These are phyloP conservation scores for Mycogona germanica DNA, from an alignment of 2,888 invertebrate genomes.

Conservation along the genomic window DNA sequence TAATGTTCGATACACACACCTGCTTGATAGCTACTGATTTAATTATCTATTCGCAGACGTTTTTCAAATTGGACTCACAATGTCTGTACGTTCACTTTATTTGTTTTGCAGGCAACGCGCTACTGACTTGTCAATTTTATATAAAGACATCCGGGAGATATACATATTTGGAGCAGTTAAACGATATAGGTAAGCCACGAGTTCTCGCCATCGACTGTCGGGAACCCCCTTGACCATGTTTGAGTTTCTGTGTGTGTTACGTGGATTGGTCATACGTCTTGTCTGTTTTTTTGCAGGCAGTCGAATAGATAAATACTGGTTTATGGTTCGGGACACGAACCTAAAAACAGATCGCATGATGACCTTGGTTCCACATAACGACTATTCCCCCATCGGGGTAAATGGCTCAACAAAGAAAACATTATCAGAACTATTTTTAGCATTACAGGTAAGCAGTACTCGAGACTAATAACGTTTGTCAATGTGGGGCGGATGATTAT, in stretches of 20 bases:
- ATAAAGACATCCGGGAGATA: constrained; percentile 51
- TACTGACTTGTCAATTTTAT: constrained; percentile 51
- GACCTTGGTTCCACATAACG: constrained; percentile 47
- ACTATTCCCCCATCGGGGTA: constrained; percentile 48
- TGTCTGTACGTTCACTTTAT: background rate
- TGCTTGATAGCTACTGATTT: too few relatives aligned
- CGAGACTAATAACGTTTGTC: background rate
- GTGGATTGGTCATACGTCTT: background rate
- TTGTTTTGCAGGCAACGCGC: constrained; percentile 43
- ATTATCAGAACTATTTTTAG: constrained; percentile 66
- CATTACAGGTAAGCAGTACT: constrained; percentile 37
- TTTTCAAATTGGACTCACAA: background rate
- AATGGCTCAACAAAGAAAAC: constrained; percentile 50
- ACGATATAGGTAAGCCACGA: constrained; percentile 50
- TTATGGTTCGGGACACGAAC: constrained; percentile 68
- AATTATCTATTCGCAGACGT: too few relatives aligned
- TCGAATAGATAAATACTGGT: constrained; percentile 80
- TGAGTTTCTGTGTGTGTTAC: background rate
- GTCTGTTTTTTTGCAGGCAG: constrained; percentile 43
- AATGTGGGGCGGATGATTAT: background rate
- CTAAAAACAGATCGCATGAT: constrained; percentile 64
- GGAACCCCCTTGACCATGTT: background rate
- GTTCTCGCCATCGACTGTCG: background rate
- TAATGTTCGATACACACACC: too few relatives aligned
- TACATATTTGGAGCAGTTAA: constrained; percentile 61